Base-by-base conservation (phyloP, 1,140 invertebrate species). In the Tetragonula clypearis region DNA sequence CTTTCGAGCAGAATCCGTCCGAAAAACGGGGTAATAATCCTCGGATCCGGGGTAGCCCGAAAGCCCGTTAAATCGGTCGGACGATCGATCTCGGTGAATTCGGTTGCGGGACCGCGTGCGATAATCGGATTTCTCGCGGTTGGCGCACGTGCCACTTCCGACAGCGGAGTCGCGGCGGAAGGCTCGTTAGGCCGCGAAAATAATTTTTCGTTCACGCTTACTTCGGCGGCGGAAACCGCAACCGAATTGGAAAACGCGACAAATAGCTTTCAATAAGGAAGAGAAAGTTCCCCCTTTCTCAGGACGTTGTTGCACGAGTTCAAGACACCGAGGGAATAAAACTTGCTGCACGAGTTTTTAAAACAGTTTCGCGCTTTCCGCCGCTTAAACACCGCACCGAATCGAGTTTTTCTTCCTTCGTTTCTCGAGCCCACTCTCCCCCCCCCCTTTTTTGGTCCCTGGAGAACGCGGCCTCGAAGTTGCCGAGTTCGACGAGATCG, bases 191-290 rank as follows among this genome's bases (percentile, higher is more conserved):
- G 65, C 17, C 17, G 65, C 76, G 69, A 49, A 78, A 23, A 86
- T 86, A 83, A 89, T 88, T 86, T 86, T 65, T 83, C 85, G 76
- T 79, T 87, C 66, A 75, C 88, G 78, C 71, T 26, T 79, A 21
- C 55, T 26, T 66, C 6, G 30, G 30, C 30, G 30, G 17, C 4
- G 58, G 65, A n/a, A 65, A 79, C 68, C 88, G 80, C 77, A 30
- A 30, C 30, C 30, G 84, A 72, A 86, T 86, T 80, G 87, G 87
- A 56, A 66, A 84, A 81, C 85, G 81, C 87, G 87, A 88, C 88
- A 84, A 90, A 90, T 86, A 88, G 88, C 83, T 90, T 88, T 87
- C 88, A 90, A 90, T 90, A 88, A 90, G 75, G 82, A 90, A 90
- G 88, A 90, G 75, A 80, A 90, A 90, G 86, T 90, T 90, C 85